Evolutionary conservation across 1,140 invertebrate species (phyloP).

Genomic region (Acromyrmex charruanus): DNA sequence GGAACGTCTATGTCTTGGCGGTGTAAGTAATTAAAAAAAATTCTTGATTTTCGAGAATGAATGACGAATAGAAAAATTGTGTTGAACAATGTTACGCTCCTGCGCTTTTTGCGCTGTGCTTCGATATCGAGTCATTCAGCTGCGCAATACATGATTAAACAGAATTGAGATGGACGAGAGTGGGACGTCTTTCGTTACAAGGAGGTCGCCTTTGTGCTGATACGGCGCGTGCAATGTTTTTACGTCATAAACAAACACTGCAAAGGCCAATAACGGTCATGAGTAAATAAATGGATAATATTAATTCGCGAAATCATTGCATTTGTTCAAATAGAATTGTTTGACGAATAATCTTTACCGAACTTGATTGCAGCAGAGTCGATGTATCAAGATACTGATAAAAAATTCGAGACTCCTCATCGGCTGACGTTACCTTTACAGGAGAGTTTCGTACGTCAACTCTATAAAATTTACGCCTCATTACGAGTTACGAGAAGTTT

Average conservation of each 20-base stretch:
- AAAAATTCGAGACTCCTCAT: background rate
- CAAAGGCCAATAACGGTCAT: constrained; percentile 49
- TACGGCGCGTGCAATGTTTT: constrained; percentile 51
- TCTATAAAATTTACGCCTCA: background rate
- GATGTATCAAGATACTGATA: background rate
- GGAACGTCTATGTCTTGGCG: background rate
- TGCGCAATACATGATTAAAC: constrained; percentile 56
- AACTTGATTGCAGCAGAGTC: background rate
- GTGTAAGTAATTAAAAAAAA: background rate
- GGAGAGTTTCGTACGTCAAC: background rate
- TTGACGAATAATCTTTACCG: background rate
- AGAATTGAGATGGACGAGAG: constrained; percentile 58
- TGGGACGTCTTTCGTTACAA: constrained; percentile 53
- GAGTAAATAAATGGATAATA: constrained; percentile 31
- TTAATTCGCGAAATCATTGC: constrained; percentile 44
- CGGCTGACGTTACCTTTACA: background rate
- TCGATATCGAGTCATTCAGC: constrained; percentile 58
- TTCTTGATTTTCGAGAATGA: background rate
- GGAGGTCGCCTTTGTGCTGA: constrained; percentile 57
- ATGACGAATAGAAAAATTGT: constrained; percentile 8
- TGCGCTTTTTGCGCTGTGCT: constrained; percentile 3
- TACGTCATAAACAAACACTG: constrained; percentile 50
- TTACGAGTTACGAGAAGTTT: constrained; percentile 9
- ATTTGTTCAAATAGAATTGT: constrained; percentile 8
- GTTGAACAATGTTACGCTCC: background rate